These are phyloP conservation scores for Andinoacara biseriatus DNA, from an alignment of 2,113 vertebrate species.

Conservation along the genomic window DNA sequence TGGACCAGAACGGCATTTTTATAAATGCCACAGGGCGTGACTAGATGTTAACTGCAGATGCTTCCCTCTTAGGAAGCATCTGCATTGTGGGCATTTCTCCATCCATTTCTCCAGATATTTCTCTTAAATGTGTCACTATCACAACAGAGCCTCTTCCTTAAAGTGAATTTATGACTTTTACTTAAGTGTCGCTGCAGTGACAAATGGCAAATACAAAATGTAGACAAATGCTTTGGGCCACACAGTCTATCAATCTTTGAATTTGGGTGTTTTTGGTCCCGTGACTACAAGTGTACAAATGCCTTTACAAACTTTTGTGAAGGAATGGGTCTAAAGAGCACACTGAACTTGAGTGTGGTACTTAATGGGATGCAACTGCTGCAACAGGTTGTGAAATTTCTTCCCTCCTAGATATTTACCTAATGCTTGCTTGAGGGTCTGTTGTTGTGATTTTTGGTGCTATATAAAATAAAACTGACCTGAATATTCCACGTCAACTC, in stretches of 20 bases:
- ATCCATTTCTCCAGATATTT: background rate
- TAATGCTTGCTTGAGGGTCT: background rate
- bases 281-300: background rate
- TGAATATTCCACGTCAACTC: background rate
- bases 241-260: background rate
- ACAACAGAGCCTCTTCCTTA: background rate
- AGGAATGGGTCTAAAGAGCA: background rate
- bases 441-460: background rate
- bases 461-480: background rate
- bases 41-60: background rate
- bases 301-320: background rate
- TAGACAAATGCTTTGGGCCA: background rate
- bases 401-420: background rate
- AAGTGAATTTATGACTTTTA: background rate
- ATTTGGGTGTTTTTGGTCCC: background rate
- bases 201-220: background rate
- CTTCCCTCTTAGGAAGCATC: background rate
- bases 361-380: background rate
- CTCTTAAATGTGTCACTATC: background rate
- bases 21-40: background rate
- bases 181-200: background rate
- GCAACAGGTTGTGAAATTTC: background rate
- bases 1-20: no score
- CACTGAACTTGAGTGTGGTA: rapidly evolving
- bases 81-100: background rate